A percentile compares a stretch with the other conserved stretches of the same genome.
Evolutionary conservation across 2,113 vertebrate species (phyloP).

Genomic region (Gymnarchus niloticus): DNA sequence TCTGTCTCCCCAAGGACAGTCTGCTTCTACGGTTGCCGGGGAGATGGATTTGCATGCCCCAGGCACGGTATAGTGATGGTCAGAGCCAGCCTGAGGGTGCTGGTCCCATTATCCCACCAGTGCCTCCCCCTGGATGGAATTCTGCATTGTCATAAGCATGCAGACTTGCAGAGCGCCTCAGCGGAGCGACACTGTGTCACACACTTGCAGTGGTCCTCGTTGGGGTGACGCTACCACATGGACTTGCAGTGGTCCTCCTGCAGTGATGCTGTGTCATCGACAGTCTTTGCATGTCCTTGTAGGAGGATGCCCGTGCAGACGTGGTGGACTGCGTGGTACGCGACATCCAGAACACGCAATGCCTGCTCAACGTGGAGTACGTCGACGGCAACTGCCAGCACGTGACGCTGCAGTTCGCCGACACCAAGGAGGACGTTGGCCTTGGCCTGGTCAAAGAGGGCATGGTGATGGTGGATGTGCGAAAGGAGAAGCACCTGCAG

Average conservation of each 20-base stretch:
- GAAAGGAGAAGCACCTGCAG: slow-evolving; percentile 86
- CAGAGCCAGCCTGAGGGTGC: not conserved
- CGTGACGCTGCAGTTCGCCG: slow-evolving; percentile 80
- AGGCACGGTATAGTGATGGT: not conserved
- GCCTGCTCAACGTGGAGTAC: slow-evolving; percentile 85
- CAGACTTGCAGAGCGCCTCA: not conserved
- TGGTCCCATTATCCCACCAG: not conserved
- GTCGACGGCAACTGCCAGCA: slow-evolving; percentile 67
- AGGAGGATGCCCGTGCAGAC: slow-evolving; percentile 83
- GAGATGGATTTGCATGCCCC: slow-evolving; percentile 33
- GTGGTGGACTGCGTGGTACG: slow-evolving; percentile 83
- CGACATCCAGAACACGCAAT: slow-evolving; percentile 90
- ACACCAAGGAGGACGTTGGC: slow-evolving; percentile 85
- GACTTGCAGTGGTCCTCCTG: no score
- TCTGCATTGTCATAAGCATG: not conserved
- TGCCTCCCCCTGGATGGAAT: not conserved
- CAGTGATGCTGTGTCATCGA: not conserved
- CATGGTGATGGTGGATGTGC: slow-evolving; percentile 85
- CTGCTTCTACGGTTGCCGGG: slow-evolving; percentile 40
- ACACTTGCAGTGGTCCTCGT: not conserved
- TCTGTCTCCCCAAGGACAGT: slow-evolving; percentile 32
- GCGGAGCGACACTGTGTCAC: not conserved
- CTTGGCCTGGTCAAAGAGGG: slow-evolving; percentile 85
- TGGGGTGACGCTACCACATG: not conserved
- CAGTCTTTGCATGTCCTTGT: not conserved